phyloP scores from a whole-genome alignment of 2,888 invertebrate species.

The Leptura quadrifasciata region DNA sequence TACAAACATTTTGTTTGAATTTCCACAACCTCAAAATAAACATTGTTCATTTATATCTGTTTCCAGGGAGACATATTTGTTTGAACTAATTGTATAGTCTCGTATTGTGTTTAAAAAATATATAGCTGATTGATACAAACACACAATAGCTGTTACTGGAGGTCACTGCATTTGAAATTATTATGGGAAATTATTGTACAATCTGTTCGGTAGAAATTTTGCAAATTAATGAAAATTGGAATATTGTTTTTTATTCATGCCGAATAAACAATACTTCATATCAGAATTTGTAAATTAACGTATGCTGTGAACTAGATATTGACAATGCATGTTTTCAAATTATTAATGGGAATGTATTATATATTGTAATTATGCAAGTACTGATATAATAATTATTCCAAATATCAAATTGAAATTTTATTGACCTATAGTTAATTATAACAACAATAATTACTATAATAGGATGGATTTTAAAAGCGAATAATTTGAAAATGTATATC shows the following conservation, averaged over 20 bases:
- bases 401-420: too few species aligned
- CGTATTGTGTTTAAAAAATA: conserved; percentile 24
- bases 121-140: conserved; percentile 10
- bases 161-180: conserved; percentile 23
- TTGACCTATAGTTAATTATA: too few species aligned
- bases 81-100: conserved; percentile 30
- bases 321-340: not conserved
- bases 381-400: too few species aligned
- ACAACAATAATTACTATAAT: too few species aligned
- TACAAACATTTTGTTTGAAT: conserved; percentile 33
- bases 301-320: not conserved
- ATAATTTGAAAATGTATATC: too few species aligned
- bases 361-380: too few species aligned
- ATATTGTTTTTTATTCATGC: conserved; percentile 3
- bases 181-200: not conserved
- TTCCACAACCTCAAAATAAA: conserved; percentile 34
- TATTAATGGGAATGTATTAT: not conserved
- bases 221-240: not conserved
- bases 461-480: too few species aligned
- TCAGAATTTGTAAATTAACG: not conserved
- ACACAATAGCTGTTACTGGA: conserved; percentile 17
- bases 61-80: conserved; percentile 22
- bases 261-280: not conserved
- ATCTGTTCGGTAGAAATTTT: not conserved
- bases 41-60: conserved; percentile 22